These are phyloP conservation scores for Plebejus melissa DNA, from an alignment of 2,888 invertebrate genomes.

Conservation along the genomic window DNA sequence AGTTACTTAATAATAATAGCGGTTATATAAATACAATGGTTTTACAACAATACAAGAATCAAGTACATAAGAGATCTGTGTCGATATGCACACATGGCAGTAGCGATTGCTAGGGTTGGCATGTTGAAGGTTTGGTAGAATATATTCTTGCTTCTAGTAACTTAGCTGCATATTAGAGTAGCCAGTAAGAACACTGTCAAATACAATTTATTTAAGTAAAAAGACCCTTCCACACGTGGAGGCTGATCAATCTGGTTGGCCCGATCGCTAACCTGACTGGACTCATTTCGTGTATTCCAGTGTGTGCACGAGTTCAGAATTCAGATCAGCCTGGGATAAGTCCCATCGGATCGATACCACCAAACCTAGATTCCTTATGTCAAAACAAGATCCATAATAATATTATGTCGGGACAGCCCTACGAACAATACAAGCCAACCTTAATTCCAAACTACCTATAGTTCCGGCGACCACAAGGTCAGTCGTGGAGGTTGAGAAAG, in stretches of 20 bases:
- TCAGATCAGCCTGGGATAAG: neutral
- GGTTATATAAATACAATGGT: slow-evolving; percentile 16
- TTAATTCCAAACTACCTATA: slow-evolving; percentile 30
- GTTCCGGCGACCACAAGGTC: slow-evolving; percentile 49
- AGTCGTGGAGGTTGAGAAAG: slow-evolving; percentile 54
- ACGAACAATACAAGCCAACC: slow-evolving; percentile 7
- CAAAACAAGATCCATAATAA: too few relatives aligned
- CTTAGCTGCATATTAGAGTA: neutral
- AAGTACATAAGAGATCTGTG: slow-evolving; percentile 13
- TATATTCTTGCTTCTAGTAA: neutral
- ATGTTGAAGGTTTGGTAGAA: neutral
- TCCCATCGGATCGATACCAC: neutral
- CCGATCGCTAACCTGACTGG: neutral
- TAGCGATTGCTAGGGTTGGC: neutral
- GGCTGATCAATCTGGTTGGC: neutral
- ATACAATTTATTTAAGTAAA: too few relatives aligned
- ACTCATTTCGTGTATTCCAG: neutral
- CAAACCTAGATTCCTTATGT: too few relatives aligned
- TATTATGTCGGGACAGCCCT: neutral
- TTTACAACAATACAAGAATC: slow-evolving; percentile 15
- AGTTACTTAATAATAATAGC: slow-evolving; percentile 17
- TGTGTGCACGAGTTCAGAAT: neutral
- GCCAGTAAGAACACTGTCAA: too few relatives aligned
- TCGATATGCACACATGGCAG: slow-evolving; percentile 10
- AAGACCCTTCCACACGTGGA: too few relatives aligned